Conservation (phyloP, 2,113 vertebrate species). For the Garra rufa region DNA sequence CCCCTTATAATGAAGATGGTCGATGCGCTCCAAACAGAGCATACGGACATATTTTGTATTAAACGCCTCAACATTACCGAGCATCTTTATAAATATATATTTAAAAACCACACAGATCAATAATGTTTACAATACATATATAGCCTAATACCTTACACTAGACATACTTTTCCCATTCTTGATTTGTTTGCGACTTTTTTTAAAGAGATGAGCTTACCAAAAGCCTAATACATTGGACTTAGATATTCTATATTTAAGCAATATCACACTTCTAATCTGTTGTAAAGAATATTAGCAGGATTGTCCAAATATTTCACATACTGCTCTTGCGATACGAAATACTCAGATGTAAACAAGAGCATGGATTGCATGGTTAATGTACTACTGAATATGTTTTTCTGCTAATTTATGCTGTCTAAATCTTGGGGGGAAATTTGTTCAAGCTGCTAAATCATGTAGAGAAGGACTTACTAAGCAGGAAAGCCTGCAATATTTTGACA, state of each 20-base stretch:
- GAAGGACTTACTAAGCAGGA: no score
- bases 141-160: neutral
- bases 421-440: no score
- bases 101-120: neutral
- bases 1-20: slow-evolving; percentile 73
- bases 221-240: neutral
- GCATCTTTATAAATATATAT: neutral
- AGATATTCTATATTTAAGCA: neutral
- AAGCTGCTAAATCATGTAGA: no score
- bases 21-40: slow-evolving; percentile 24
- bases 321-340: no score
- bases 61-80: neutral
- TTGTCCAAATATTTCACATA: neutral
- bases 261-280: neutral
- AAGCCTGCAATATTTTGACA: no score
- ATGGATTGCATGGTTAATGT: no score
- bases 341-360: no score
- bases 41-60: neutral
- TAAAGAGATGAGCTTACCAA: neutral
- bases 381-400: no score
- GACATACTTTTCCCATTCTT: neutral
- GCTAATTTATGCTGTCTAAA: no score
- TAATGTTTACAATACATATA: neutral
- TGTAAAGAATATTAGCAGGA: neutral
- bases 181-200: neutral